Base-by-base conservation (phyloP, 2,888 invertebrate species). In the Thecophora atra region DNA sequence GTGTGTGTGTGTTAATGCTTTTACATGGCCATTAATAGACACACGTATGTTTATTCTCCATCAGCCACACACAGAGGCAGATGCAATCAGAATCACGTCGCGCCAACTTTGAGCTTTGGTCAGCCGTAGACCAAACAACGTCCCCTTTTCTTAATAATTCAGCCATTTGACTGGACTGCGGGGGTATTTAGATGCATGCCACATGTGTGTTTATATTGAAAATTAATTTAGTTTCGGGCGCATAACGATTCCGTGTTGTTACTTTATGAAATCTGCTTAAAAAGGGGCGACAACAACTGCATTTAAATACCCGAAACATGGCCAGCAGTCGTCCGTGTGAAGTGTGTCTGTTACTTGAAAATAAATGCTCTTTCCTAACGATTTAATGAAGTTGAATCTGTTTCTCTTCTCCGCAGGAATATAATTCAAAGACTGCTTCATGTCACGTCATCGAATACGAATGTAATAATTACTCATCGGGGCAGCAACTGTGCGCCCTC, bases 381-480 rank as follows among this genome's bases (percentile, higher is more conserved):
- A 8, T 37, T 37, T 37, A 37, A 30, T 30, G 4, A 30, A 30
- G 30, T 30, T 30, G 4, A 8, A 30, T 8, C 66, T 70, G 26
- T 15, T 67, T 62, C 28, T 42, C 70, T 47, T 52, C 74, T 17
- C 81, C 82, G 4, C 76, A 86, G 86, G 82, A 85, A 81, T 85
- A 85, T 78, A 84, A 86, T 82, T 79, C 86, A 79, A 86, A 85
- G 83, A 86, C 85, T 84, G 86, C 86, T 80, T 83, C 86, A 83
- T 85, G 86, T 81, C 85, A 85, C 78, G 83, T 86, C 78, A 86
- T 83, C 78, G 85, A 85, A 76, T 86, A 85, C 78, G 82, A 83
- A 72, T 81, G 73, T 74, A 79, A 26, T 26, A 28, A 24, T 58
- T 24, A 79, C 65, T 78, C 79, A 67, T 74, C 76, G 73, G 77